Conservation (phyloP, 1,140 invertebrate species). For the Gonatopus flavifemur region DNA sequence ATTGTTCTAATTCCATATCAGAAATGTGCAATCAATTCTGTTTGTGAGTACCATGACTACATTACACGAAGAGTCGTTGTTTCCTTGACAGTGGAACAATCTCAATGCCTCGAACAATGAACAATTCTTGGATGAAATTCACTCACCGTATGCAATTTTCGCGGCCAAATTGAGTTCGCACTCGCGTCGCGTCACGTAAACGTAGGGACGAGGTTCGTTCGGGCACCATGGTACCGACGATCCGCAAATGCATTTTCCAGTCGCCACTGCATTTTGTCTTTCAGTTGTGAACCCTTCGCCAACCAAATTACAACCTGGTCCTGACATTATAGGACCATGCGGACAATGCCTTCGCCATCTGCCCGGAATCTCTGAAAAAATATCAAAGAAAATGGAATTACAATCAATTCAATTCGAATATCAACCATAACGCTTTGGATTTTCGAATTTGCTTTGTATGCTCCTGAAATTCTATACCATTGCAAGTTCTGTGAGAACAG, state of each 20-base stretch:
- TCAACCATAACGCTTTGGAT: too few species aligned
- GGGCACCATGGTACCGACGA: conserved; percentile 52
- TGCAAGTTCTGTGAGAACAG: too few species aligned
- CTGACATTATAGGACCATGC: conserved; percentile 41
- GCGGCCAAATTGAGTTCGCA: conserved; percentile 53
- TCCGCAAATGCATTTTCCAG: conserved; percentile 50
- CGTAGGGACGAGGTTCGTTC: conserved; percentile 48
- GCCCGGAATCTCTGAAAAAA: conserved; percentile 50
- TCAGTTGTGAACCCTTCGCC: conserved; percentile 35
- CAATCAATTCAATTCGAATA: neutral
- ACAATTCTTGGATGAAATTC: too few species aligned
- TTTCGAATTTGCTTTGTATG: too few species aligned
- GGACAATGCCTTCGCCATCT: conserved; percentile 51
- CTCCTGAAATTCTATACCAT: too few species aligned
- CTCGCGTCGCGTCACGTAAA: conserved; percentile 46
- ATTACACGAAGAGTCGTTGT: too few species aligned
- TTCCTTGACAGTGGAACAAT: too few species aligned
- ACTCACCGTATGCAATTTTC: conserved; percentile 52
- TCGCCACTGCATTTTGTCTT: conserved; percentile 25
- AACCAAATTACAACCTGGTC: conserved; percentile 49
- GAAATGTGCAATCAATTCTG: too few species aligned
- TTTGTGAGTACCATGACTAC: too few species aligned
- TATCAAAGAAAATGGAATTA: conserved; percentile 9
- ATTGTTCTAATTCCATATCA: too few species aligned
- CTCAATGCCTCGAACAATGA: too few species aligned